Conservation (phyloP, 2,888 invertebrate species). For the Drosophila longiperda region DNA sequence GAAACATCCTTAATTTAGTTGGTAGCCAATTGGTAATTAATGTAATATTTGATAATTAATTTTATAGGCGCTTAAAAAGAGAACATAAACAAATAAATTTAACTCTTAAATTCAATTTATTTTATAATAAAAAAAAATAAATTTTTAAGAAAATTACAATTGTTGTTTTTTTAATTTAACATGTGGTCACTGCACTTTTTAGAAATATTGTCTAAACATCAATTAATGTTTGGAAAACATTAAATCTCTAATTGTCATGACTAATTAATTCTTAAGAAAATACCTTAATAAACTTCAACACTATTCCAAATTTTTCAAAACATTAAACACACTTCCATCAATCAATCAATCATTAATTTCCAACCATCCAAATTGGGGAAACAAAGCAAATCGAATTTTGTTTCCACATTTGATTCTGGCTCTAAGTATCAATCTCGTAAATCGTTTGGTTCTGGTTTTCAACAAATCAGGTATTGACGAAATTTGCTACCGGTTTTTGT, state of each 20-base stretch:
- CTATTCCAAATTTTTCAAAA: background rate
- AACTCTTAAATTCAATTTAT: background rate
- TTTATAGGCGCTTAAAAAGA: background rate
- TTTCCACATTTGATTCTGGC: background rate
- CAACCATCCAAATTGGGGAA: background rate
- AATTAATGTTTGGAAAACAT: background rate
- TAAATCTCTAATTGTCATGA: background rate
- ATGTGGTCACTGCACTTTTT: accelerated
- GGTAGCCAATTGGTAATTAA: background rate
- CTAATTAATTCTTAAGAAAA: background rate
- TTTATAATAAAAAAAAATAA: background rate
- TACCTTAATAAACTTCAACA: background rate
- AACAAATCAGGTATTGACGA: background rate
- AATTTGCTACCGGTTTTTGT: background rate
- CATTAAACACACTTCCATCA: background rate
- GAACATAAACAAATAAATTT: background rate
- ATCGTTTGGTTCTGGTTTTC: background rate
- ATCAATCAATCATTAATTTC: background rate
- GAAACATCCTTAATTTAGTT: constrained; percentile 23
- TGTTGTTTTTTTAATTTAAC: background rate
- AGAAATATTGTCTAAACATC: background rate
- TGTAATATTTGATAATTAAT: background rate
- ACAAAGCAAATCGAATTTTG: background rate
- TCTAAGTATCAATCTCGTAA: background rate
- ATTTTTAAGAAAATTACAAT: background rate